phyloP scores from a whole-genome alignment of 53 echinoderm and acorn worm genomes.

The Actinopyga echinites region DNA sequence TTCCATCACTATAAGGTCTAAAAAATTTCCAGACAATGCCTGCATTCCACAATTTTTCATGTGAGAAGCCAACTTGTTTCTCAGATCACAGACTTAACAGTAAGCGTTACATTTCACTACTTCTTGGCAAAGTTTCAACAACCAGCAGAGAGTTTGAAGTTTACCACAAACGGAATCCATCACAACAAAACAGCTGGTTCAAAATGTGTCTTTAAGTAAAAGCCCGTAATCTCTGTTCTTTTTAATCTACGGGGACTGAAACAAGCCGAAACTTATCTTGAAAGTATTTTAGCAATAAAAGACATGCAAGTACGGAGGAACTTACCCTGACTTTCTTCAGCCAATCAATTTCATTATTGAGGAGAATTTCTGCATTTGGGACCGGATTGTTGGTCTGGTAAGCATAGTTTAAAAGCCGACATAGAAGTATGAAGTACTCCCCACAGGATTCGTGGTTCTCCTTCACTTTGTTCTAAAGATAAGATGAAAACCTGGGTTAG shows the following conservation, averaged over 20 bases:
- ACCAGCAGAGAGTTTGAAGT: too few relatives aligned
- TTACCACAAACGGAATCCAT: too few relatives aligned
- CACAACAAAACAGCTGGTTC: too few relatives aligned
- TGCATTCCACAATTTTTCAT: too few relatives aligned
- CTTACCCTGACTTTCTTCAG: slow-evolving; percentile 99
- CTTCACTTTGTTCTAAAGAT: slow-evolving; percentile 84
- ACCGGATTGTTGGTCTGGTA: slow-evolving; percentile 77
- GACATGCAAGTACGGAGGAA: neutral
- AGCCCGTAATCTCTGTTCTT: too few relatives aligned
- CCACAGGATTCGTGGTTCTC: slow-evolving; percentile 86
- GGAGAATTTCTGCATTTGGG: slow-evolving; percentile 86
- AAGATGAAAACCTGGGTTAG: neutral
- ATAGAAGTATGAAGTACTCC: slow-evolving; percentile 86
- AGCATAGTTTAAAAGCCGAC: slow-evolving; percentile 92
- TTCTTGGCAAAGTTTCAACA: too few relatives aligned
- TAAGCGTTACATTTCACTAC: too few relatives aligned
- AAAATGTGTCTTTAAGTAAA: too few relatives aligned
- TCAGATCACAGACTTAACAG: too few relatives aligned
- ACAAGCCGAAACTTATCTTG: neutral
- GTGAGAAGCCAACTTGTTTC: too few relatives aligned
- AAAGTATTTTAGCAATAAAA: neutral
- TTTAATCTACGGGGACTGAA: neutral
- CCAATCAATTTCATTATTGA: slow-evolving; percentile 99
- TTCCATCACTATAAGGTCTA: too few relatives aligned
- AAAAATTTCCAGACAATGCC: too few relatives aligned